These are phyloP conservation scores for Geococcyx californianus DNA, from an alignment of 2,113 vertebrate genomes.

Conservation along the genomic window DNA sequence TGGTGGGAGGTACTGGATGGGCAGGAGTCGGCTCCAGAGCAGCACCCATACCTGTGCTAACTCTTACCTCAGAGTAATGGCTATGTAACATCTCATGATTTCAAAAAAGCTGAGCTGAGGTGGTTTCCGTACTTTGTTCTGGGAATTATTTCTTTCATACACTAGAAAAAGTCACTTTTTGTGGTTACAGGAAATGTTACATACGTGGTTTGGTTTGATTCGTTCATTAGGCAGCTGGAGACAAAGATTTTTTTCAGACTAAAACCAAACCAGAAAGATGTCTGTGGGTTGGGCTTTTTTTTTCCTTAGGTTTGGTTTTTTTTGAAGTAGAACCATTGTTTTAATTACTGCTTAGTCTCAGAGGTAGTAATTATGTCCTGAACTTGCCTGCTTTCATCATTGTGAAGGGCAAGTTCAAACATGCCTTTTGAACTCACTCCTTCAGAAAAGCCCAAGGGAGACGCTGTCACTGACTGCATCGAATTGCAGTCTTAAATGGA, in stretches of 20 bases:
- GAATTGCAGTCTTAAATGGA: background rate
- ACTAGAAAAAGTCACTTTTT: background rate
- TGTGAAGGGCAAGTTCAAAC: background rate
- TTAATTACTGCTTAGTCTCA: slow-evolving; percentile 8
- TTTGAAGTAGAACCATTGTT: background rate
- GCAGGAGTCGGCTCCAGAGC: background rate
- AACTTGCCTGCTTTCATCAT: background rate
- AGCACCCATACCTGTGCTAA: background rate
- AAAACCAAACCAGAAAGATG: background rate
- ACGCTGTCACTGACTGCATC: background rate
- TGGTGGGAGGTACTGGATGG: background rate
- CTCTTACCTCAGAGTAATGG: background rate
- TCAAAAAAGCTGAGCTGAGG: background rate
- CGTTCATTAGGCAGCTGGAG: background rate
- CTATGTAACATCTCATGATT: accelerated
- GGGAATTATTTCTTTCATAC: background rate
- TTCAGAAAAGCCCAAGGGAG: background rate
- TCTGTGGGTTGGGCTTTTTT: background rate
- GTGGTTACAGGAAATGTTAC: background rate
- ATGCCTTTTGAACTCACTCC: background rate
- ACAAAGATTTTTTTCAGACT: background rate
- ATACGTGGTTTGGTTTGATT: accelerated
- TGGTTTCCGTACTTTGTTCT: background rate
- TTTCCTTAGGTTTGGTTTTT: background rate
- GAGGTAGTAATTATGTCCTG: background rate